Conservation (phyloP, 1,140 invertebrate species). For the Holcopasites calliopsidis region DNA sequence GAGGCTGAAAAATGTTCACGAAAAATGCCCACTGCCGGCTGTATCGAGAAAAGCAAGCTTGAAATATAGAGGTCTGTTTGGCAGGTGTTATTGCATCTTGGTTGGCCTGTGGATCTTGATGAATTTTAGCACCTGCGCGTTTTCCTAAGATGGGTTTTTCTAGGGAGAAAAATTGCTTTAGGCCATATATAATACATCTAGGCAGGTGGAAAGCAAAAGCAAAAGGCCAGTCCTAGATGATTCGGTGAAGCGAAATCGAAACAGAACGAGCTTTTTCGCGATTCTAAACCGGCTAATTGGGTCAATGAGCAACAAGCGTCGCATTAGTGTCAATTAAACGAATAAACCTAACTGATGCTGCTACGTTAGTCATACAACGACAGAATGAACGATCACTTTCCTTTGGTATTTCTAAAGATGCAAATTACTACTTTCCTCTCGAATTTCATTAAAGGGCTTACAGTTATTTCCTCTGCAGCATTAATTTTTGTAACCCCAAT, state of each 20-base stretch:
- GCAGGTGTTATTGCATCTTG: no score
- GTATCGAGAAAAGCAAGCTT: neutral
- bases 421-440: no score
- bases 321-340: constrained; percentile 34
- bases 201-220: neutral
- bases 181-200: neutral
- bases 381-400: neutral
- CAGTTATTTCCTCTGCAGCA: no score
- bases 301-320: constrained; percentile 18
- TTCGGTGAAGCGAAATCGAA: neutral
- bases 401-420: neutral
- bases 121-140: neutral
- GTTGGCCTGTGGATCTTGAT: neutral
- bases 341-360: constrained; percentile 14
- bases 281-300: constrained; percentile 10
- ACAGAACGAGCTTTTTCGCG: neutral
- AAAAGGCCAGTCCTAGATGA: neutral
- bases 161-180: no score
- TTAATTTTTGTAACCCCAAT: no score
- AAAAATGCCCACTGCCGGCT: no score
- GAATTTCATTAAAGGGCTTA: no score
- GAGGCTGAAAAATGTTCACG: neutral
- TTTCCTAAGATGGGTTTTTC: neutral
- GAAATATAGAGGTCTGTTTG: no score
- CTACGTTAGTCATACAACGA: constrained; percentile 10